Evolutionary conservation across 2,113 vertebrate species (phyloP).

Genomic region (Eptesicus fuscus): DNA sequence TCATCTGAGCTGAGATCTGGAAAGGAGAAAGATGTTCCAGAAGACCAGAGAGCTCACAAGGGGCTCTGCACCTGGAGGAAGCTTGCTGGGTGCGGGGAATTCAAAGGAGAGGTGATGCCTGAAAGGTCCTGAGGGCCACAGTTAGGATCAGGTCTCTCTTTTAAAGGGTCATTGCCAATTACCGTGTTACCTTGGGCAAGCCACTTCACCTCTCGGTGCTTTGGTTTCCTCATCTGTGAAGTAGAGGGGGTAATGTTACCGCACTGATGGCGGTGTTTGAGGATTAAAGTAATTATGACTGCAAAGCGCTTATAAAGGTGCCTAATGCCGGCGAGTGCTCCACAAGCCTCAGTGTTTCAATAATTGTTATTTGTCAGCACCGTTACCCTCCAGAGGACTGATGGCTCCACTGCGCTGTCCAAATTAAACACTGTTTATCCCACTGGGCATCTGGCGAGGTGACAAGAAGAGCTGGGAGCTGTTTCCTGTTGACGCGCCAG

Average conservation of each 20-base stretch:
- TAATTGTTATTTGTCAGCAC: too few relatives aligned
- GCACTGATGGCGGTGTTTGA: rapidly evolving
- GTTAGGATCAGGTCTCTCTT: not conserved
- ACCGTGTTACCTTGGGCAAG: not conserved
- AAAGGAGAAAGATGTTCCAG: too few relatives aligned
- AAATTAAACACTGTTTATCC: not conserved
- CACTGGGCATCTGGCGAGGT: not conserved
- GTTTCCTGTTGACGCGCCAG: not conserved
- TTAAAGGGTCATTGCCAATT: rapidly evolving
- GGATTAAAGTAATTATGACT: rapidly evolving
- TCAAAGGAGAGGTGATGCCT: too few relatives aligned
- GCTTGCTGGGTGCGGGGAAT: not conserved
- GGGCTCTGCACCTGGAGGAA: not conserved
- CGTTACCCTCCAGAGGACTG: not conserved
- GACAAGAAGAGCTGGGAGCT: not conserved
- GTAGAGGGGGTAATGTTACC: rapidly evolving
- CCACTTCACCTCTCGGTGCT: not conserved
- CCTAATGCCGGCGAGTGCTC: rapidly evolving
- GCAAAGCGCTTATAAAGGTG: rapidly evolving
- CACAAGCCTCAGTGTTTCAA: rapidly evolving
- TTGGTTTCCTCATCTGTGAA: not conserved
- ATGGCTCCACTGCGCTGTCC: not conserved
- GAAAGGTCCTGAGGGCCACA: not conserved
- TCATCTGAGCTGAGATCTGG: not conserved
- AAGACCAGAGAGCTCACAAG: not conserved